Conservation (phyloP, 2,797 vertebrate species). For the Intellagama lesueurii region DNA sequence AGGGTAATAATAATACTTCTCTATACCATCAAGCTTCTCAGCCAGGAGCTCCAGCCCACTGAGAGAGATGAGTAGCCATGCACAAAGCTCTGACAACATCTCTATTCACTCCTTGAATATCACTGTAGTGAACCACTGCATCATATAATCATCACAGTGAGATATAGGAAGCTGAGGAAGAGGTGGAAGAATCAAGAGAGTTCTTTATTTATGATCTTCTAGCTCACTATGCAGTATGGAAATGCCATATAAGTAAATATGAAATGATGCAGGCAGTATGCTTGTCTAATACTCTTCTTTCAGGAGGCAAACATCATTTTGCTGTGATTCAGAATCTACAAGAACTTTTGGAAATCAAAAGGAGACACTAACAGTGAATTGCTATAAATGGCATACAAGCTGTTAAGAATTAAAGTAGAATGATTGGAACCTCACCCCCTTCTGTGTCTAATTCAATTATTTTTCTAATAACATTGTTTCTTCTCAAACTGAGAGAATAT, state of each 20-base stretch:
- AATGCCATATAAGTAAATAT: background rate
- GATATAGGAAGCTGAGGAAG: background rate
- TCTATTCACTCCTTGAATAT: background rate
- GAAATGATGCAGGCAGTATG: background rate
- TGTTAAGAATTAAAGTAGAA: background rate
- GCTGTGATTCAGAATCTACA: background rate
- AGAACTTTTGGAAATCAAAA: slow-evolving; percentile 26
- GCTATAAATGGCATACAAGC: background rate
- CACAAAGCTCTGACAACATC: background rate
- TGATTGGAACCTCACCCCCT: background rate
- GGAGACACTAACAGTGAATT: background rate
- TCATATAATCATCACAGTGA: background rate
- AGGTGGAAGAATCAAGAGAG: background rate
- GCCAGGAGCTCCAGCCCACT: too few relatives aligned
- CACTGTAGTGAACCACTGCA: background rate
- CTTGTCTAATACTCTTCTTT: slow-evolving; percentile 16
- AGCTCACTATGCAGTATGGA: background rate
- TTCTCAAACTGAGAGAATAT: slow-evolving; percentile 1
- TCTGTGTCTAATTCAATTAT: slow-evolving; percentile 9
- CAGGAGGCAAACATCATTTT: background rate
- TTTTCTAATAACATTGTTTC: slow-evolving; percentile 9
- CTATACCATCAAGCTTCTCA: too few relatives aligned
- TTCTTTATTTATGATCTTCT: background rate
- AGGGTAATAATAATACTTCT: background rate
- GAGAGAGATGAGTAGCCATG: too few relatives aligned